Evolutionary conservation across 2,113 vertebrate genomes (phyloP).

Genomic region (cat (Felis catus)): F.catus_Fca126_mat1.0 CM031425.1:21729001-21729500

Average conservation of each 20-base stretch:
- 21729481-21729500: not conserved
- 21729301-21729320: not conserved
- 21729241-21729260: not conserved
- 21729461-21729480: not conserved
- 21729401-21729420: too few species aligned
- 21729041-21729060: not conserved
- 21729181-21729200: not conserved
- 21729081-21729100: not conserved
- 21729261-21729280: not conserved
- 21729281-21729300: not conserved
- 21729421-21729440: not conserved
- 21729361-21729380: not conserved
- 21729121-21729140: not conserved
- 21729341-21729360: not conserved
- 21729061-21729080: slow-evolving; percentile 12
- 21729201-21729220: not conserved
- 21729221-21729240: not conserved
- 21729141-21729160: not conserved
- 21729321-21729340: not conserved
- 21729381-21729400: not conserved
- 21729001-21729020: not conserved
- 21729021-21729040: not conserved
- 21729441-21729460: not conserved
- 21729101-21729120: not conserved
- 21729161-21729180: too few species aligned